phyloP scores from a whole-genome alignment of 2,888 invertebrate species.

The Brenthis ino region DNA sequence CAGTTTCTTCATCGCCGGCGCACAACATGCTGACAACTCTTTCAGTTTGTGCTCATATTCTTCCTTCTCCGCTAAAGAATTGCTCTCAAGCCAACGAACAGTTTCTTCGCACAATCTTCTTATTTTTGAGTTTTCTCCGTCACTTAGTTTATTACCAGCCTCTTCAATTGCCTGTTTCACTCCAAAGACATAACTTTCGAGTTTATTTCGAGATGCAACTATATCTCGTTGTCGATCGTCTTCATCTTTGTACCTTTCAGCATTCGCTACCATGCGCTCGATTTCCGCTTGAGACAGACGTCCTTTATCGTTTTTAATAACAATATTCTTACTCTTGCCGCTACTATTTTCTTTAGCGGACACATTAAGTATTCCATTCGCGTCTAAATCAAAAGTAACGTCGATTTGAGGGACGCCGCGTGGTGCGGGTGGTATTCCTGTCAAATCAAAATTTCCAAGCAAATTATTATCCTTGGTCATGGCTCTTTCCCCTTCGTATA shows the following conservation, averaged over 20 bases:
- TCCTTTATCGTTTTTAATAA: constrained; percentile 92
- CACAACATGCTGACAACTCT: constrained; percentile 51
- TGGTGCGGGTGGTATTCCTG: constrained; percentile 86
- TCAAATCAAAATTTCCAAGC: constrained; percentile 84
- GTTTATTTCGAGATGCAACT: constrained; percentile 85
- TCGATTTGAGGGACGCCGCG: constrained; percentile 86
- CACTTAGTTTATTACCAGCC: constrained; percentile 80
- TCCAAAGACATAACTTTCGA: constrained; percentile 87
- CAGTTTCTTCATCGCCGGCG: constrained; percentile 84
- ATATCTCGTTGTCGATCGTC: constrained; percentile 86
- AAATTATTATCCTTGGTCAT: constrained; percentile 90
- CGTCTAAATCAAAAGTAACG: constrained; percentile 88
- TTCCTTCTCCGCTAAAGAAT: constrained; percentile 85
- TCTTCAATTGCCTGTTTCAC: constrained; percentile 86
- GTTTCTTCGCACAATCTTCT: constrained; percentile 79
- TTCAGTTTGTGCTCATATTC: constrained; percentile 84
- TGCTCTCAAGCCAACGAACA: constrained; percentile 86
- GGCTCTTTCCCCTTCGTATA: constrained; percentile 89
- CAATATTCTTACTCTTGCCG: constrained; percentile 87
- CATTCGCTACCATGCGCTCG: constrained; percentile 90
- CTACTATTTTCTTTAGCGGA: constrained; percentile 87
- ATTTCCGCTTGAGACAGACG: constrained; percentile 91
- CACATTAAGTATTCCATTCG: constrained; percentile 91
- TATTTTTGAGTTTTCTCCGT: constrained; percentile 81
- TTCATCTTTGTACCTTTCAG: constrained; percentile 87